Base-by-base conservation (phyloP, 2,797 vertebrate species). In the Melanotaenia parkinsoni region DNA sequence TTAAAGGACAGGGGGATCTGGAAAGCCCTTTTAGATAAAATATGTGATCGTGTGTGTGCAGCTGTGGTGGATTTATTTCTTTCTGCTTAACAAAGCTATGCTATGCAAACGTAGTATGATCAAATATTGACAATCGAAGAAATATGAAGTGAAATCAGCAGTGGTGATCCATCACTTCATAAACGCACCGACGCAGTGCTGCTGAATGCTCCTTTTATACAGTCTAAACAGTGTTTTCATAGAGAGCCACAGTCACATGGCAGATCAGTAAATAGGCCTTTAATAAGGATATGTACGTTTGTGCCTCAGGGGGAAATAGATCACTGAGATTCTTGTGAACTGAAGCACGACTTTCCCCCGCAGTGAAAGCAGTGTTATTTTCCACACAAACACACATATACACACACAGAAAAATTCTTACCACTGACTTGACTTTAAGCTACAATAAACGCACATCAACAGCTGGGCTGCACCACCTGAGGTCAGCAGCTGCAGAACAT, bases 241-340 rank as follows among this genome's bases (percentile, higher is more conserved):
- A 32, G 66, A 84, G 35, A 57, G 26, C 59, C 72, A 35, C 28
- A 66, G 75, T 88, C 86, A 85, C 83, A 83, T 82, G 77, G 71
- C 51, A n/a, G 74, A 82, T 80, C 78, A 69, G 73, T 77, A 83
- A 86, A 1, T 2, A 67, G 35, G 43, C 50, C 61, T 85, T 82
- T 80, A 82, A 84, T 76, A 80, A 80, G 69, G 30, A 32, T 43
- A 33, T 56, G 51, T 58, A 43, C 12, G 1, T 60, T 82, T 40
- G 65, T 60, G 61, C 62, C 82, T 72, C 33, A 32, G 28, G 58
- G 69, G 51, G 38, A 62, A 75, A 76, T 40, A 54, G 40, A 79
- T 81, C 61, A 69, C 51, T 61, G 28, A 67, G 70, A 79, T 56
- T 35, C 58, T 60, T 74, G 64, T 61, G 60, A 59, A 74, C 54